Base-by-base conservation (phyloP, 2,113 vertebrate species). In the Chaetorhynchus papuensis region DNA sequence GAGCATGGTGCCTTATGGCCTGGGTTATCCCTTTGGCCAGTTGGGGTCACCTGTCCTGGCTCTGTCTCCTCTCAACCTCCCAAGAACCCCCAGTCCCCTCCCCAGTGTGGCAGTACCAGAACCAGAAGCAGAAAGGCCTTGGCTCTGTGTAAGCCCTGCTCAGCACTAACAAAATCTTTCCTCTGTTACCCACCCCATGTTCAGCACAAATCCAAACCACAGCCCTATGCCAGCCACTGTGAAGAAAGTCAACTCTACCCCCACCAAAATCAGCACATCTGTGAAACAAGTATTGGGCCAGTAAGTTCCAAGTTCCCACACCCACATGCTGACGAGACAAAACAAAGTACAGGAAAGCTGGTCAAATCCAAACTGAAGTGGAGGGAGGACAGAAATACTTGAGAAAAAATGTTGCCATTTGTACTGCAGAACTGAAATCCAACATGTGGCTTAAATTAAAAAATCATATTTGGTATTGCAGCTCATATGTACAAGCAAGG, bases 401-500 rank as follows among this genome's bases (percentile, higher is more conserved):
- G 7, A 79, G 27, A 70, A 87, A 76, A 87, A 63, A 61, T 3
- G 5, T 64, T 61, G 9, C 24, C 5, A 21, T 50, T 60, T 92
- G 21, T 81, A 72, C n/a, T 57, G 64, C 23, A 47, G 37, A 65
- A 61, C 13, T 59, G 13, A 79, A 72, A 85, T 68, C 13, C 27
- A 79, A 7, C 20, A 21, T 20, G 15, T 26, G 5, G 5, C 31
- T 8, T 47, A n/a, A 83, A 85, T 77, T 41, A 37, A 91, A 53
- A 37, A 11, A 65, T 19, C 26, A 14, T 37, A 23, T 13, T 63
- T 94, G 6, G 2, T 80, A 44, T 45, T 75, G 8, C 37, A 64
- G 37, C 11, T 66, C 7, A 15, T 27, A 47, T 0, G 0, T 23
- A 59, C 7, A 57, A 70, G 22, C 27, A 5, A 69, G 13, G 16